Conservation (phyloP, 2,113 vertebrate genomes). For the Pyxicephalus adspersus region DNA sequence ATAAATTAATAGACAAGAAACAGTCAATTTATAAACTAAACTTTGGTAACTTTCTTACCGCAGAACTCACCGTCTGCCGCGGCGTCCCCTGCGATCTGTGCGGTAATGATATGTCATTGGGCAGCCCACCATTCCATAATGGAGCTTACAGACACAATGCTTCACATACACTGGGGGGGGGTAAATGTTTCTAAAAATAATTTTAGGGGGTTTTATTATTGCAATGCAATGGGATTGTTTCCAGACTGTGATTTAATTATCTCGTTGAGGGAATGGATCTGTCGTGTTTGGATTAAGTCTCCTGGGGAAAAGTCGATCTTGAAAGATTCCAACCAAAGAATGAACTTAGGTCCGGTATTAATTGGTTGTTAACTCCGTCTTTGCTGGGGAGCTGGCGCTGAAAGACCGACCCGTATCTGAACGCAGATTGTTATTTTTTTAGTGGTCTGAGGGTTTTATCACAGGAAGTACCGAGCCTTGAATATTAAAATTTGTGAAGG, state of each 20-base stretch:
- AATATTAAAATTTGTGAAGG: too few species aligned
- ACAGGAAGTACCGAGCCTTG: too few species aligned
- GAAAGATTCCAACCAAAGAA: slow-evolving; percentile 61
- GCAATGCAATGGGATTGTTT: slow-evolving; percentile 64
- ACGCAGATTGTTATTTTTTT: too few species aligned
- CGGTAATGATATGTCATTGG: neutral
- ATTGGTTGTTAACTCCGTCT: slow-evolving; percentile 24
- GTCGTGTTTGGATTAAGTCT: slow-evolving; percentile 56
- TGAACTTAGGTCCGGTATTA: neutral
- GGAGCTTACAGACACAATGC: neutral
- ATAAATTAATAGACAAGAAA: neutral
- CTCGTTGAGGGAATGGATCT: slow-evolving; percentile 60
- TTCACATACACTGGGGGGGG: neutral
- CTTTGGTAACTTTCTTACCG: neutral
- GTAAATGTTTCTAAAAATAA: slow-evolving; percentile 37
- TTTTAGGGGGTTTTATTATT: slow-evolving; percentile 11
- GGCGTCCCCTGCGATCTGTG: neutral
- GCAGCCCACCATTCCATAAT: neutral
- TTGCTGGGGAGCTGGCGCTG: neutral
- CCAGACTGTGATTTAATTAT: slow-evolving; percentile 63
- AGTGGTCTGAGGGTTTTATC: neutral
- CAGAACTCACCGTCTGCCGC: neutral
- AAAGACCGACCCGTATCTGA: too few species aligned
- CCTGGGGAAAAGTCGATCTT: slow-evolving; percentile 62
- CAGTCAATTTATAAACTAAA: neutral